Conservation (phyloP, 92 coral and sea anemone genomes). For the Zoanthus gigantus region DNA sequence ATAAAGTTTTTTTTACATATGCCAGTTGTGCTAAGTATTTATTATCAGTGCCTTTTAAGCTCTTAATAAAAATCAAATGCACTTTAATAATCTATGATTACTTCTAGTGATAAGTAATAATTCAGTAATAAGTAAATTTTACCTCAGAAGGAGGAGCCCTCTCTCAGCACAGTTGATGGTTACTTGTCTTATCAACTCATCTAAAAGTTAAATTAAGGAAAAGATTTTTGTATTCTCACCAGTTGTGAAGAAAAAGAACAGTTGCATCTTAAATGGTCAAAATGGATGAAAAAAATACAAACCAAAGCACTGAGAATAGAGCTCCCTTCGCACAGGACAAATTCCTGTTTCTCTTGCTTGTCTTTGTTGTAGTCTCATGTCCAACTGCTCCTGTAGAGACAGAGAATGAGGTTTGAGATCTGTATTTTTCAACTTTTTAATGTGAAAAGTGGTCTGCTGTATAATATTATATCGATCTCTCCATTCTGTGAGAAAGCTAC, state of each 20-base stretch:
- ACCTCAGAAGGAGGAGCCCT: conserved; percentile 96
- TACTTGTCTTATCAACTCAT: conserved; percentile 97
- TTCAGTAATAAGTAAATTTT: neutral
- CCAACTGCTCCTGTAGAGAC: conserved; percentile 84
- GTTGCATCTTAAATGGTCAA: neutral
- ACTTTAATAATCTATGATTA: too few species aligned
- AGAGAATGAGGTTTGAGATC: neutral
- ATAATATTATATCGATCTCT: too few species aligned
- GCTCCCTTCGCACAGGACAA: conserved; percentile 96
- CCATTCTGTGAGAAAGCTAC: too few species aligned
- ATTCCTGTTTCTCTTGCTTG: conserved; percentile 99
- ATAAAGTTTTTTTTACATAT: too few species aligned
- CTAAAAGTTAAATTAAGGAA: conserved; percentile 45
- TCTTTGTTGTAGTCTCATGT: conserved; percentile 99
- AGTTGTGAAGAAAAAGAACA: neutral
- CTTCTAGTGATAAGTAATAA: neutral
- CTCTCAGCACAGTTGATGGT: conserved; percentile 99
- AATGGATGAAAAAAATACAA: neutral
- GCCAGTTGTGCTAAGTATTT: too few species aligned
- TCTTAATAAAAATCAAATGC: too few species aligned
- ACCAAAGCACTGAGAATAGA: conserved; percentile 99
- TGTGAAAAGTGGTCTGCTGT: too few species aligned
- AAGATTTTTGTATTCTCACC: neutral
- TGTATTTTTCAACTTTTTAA: too few species aligned
- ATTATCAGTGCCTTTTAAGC: too few species aligned